phyloP scores from a whole-genome alignment of 2,888 invertebrate species.

The Gastrophysa polygoni region DNA sequence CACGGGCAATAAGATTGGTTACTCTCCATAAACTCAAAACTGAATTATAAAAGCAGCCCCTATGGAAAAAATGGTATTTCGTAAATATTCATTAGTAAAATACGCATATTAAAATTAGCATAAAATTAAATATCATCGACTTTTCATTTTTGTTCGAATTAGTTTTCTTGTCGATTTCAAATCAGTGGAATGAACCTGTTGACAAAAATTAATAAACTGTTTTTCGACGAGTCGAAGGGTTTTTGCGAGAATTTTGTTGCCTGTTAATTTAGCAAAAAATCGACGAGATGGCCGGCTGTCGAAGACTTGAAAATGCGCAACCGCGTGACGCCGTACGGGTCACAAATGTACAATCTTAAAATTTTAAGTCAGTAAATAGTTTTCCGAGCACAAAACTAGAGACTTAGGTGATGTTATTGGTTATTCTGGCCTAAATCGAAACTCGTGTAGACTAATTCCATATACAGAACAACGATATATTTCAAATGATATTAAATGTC shows the following conservation, averaged over 20 bases:
- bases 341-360: constrained; percentile 45
- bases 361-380: constrained; percentile 43
- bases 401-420: constrained; percentile 53
- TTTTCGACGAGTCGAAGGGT: background rate
- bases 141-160: no score
- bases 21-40: no score
- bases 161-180: no score
- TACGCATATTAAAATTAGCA: no score
- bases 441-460: constrained; percentile 60
- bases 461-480: constrained; percentile 61
- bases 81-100: no score
- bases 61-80: no score
- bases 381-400: constrained; percentile 50
- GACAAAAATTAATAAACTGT: background rate
- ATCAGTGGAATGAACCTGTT: no score
- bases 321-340: constrained; percentile 41
- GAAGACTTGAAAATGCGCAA: constrained; percentile 34
- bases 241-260: constrained; percentile 8
- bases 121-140: no score
- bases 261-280: constrained; percentile 4
- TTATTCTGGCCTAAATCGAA: constrained; percentile 60
- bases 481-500: constrained; percentile 56
- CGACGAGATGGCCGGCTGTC: constrained; percentile 14
- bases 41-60: no score
- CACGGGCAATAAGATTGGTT: no score